These are phyloP conservation scores for Apteryx mantelli DNA, from an alignment of 2,113 vertebrate genomes.

Conservation along the genomic window DNA sequence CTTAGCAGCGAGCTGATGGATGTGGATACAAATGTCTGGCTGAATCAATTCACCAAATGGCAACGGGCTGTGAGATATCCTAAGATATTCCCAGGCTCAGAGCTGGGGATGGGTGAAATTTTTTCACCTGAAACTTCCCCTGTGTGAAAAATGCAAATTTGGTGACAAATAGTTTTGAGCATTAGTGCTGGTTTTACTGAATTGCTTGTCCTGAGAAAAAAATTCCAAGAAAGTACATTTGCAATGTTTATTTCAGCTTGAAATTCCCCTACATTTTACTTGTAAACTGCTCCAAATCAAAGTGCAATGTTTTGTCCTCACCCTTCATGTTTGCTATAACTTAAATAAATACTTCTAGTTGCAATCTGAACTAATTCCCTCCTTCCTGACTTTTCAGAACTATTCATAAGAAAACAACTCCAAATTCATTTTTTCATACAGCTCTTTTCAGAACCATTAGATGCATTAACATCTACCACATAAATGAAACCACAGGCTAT, in stretches of 20 bases:
- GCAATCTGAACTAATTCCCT: constrained; percentile 60
- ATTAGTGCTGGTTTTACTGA: constrained; percentile 39
- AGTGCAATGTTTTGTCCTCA: constrained; percentile 55
- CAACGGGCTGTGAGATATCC: not conserved
- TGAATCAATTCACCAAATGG: not conserved
- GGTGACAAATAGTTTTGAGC: constrained; percentile 58
- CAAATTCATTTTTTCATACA: constrained; percentile 60
- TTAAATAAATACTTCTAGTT: constrained; percentile 60
- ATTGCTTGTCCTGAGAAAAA: constrained; percentile 67
- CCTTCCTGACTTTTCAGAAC: constrained; percentile 64
- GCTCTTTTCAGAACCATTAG: constrained; percentile 53
- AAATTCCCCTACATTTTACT: constrained; percentile 72
- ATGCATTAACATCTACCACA: constrained; percentile 67
- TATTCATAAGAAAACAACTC: constrained; percentile 47
- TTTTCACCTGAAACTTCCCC: constrained; percentile 53
- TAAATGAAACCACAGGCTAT: constrained; percentile 76
- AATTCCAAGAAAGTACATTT: constrained; percentile 68
- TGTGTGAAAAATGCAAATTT: constrained; percentile 67
- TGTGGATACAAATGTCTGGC: not conserved
- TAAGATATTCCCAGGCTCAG: constrained; percentile 48
- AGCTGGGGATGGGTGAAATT: constrained; percentile 4
- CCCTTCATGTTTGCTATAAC: constrained; percentile 50
- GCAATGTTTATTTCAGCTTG: constrained; percentile 69
- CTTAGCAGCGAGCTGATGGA: not conserved
- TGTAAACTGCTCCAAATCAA: constrained; percentile 71